A percentile compares a stretch with the other conserved stretches of the same genome.
These are phyloP conservation scores for Phenganax subtilis DNA, from an alignment of 92 coral and sea anemone genomes.

Conservation along the genomic window DNA sequence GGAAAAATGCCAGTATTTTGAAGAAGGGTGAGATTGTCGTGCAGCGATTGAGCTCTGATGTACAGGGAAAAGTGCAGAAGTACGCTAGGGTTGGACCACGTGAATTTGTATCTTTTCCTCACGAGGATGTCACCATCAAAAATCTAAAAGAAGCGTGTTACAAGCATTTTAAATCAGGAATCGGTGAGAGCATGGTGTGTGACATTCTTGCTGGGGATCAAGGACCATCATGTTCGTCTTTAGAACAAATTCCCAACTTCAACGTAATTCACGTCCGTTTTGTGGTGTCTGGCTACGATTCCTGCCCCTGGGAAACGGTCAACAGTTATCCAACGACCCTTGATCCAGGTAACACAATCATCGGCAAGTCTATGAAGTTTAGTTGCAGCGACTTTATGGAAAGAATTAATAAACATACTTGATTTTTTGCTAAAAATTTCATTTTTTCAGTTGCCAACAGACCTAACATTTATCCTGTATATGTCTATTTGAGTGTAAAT, in stretches of 20 bases:
- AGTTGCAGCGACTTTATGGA: too few relatives aligned
- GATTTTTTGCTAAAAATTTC: too few relatives aligned
- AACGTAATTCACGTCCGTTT: conserved; percentile 25
- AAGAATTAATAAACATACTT: too few relatives aligned
- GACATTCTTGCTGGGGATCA: conserved; percentile 43
- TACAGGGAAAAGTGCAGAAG: conserved; percentile 44
- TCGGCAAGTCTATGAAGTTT: too few relatives aligned
- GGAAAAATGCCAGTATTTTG: conserved; percentile 16
- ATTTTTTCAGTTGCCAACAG: too few relatives aligned
- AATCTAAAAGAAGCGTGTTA: conserved; percentile 33
- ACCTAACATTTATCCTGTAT: too few relatives aligned
- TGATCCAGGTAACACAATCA: too few relatives aligned
- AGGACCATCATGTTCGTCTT: conserved; percentile 37
- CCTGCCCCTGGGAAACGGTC: not conserved
- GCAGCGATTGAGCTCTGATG: conserved; percentile 45
- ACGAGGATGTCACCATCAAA: conserved; percentile 5
- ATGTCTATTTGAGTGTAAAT: too few relatives aligned
- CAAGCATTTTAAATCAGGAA: conserved; percentile 23
- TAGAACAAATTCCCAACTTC: conserved; percentile 31
- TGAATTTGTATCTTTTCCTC: conserved; percentile 39
- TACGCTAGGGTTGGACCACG: conserved; percentile 37
- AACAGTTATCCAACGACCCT: too few relatives aligned
- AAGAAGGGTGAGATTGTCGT: conserved; percentile 31
- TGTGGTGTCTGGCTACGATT: not conserved
- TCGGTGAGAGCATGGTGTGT: conserved; percentile 14